phyloP scores from a whole-genome alignment of 2,113 vertebrate species.

The Clinocottus analis region DNA sequence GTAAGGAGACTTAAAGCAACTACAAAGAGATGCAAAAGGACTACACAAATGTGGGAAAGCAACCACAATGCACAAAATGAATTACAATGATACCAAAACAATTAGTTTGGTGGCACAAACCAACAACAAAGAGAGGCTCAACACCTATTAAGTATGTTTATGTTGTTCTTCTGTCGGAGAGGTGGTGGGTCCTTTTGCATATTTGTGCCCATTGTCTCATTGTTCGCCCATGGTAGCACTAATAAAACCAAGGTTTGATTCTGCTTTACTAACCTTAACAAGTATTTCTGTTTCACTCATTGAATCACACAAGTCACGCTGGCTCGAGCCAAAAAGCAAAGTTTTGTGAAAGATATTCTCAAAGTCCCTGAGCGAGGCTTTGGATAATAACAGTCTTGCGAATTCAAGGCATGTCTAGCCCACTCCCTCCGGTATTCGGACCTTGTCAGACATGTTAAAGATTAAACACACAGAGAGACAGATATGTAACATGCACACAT shows the following conservation, averaged over 20 bases:
- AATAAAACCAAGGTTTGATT: neutral
- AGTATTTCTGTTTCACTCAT: neutral
- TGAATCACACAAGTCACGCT: neutral
- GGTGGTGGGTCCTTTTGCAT: no score
- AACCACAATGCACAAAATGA: no score
- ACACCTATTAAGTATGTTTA: no score
- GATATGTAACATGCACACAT: conserved; percentile 21
- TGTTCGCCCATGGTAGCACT: neutral
- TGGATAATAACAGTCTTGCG: conserved; percentile 44
- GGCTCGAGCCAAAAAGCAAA: conserved; percentile 23
- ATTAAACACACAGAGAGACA: conserved; percentile 52
- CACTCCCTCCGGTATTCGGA: conserved; percentile 6
- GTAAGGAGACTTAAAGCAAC: no score
- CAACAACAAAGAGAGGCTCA: no score
- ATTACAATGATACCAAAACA: no score
- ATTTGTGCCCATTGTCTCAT: no score
- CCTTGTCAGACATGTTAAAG: conserved; percentile 49
- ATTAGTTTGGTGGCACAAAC: no score
- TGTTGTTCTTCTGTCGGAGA: no score
- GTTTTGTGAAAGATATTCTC: conserved; percentile 23
- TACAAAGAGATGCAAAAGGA: no score
- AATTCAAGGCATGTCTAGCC: conserved; percentile 36
- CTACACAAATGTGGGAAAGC: no score
- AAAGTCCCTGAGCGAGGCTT: conserved; percentile 4
- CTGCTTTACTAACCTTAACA: neutral